phyloP scores from a whole-genome alignment of 1,140 invertebrate genomes.

The Stenopsyche tienmushanensis region DNA sequence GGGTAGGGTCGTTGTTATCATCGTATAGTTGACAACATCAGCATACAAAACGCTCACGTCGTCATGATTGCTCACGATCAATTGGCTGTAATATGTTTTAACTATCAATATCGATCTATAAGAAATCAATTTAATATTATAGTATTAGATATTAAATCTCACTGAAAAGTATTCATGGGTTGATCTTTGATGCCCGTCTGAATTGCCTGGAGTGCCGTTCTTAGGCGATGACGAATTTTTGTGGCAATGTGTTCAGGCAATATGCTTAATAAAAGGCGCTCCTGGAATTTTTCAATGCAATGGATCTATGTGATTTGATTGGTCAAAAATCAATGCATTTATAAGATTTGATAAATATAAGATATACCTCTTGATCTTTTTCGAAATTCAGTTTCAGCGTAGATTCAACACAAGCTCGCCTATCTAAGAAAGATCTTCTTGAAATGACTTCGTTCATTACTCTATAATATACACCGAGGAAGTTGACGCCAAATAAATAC shows the following conservation, averaged over 20 bases:
- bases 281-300: constrained; percentile 58
- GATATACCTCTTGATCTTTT: constrained; percentile 76
- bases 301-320: too few relatives aligned
- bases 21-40: constrained; percentile 95
- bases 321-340: too few relatives aligned
- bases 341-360: too few relatives aligned
- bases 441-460: constrained; percentile 86
- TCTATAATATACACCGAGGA: constrained; percentile 81
- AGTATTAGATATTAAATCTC: neutral
- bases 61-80: constrained; percentile 84
- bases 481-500: constrained; percentile 75
- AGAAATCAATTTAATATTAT: neutral
- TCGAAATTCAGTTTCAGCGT: constrained; percentile 79
- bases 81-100: constrained; percentile 62
- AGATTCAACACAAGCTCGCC: constrained; percentile 81
- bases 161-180: constrained; percentile 26
- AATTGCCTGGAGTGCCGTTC: constrained; percentile 72
- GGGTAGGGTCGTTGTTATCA: constrained; percentile 78
- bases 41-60: constrained; percentile 94
- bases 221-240: constrained; percentile 72
- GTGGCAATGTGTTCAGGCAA: constrained; percentile 83
- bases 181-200: constrained; percentile 46
- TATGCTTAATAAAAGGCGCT: constrained; percentile 83
- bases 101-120: constrained; percentile 6
- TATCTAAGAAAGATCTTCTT: constrained; percentile 82